A percentile compares a stretch with the other conserved stretches of the same genome.
Evolutionary conservation across 2,888 invertebrate genomes (phyloP).

Genomic region (Sinodicranocentrus sp.): DNA sequence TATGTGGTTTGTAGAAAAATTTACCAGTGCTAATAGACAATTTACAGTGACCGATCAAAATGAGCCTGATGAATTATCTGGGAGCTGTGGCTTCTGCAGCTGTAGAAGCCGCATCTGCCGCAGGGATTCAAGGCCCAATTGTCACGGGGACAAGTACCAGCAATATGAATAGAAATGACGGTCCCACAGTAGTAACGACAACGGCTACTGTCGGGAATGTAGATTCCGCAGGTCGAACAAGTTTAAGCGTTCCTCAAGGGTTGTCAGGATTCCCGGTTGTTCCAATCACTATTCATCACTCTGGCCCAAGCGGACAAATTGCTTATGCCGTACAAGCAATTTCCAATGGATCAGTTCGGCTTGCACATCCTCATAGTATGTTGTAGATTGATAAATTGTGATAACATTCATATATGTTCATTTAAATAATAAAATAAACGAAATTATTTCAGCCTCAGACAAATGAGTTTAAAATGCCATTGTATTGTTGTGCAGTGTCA

Average conservation of each 20-base stretch:
- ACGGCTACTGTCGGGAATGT: not conserved
- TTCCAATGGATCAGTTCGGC: constrained; percentile 46
- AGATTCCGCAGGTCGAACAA: constrained; percentile 32
- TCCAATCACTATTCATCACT: constrained; percentile 59
- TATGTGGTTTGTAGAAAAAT: constrained; percentile 55
- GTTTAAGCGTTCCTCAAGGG: constrained; percentile 52
- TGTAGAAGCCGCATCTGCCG: constrained; percentile 72
- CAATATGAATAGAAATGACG: not conserved
- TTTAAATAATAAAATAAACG: not conserved
- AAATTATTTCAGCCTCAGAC: no score
- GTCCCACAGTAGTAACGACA: constrained; percentile 1
- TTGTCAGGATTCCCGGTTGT: constrained; percentile 54
- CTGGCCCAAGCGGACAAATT: constrained; percentile 52
- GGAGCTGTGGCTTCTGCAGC: constrained; percentile 77
- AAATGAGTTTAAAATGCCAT: no score
- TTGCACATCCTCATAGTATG: constrained; percentile 60
- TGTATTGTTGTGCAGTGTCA: constrained; percentile 13
- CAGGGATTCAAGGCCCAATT: constrained; percentile 58
- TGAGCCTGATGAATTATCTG: constrained; percentile 78
- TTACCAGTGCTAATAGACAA: constrained; percentile 60
- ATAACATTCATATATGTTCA: no score
- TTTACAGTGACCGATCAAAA: constrained; percentile 67
- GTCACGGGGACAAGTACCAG: constrained; percentile 8
- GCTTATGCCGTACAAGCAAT: constrained; percentile 49
- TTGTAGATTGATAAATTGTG: no score